These are phyloP conservation scores for Planococcus citri DNA, from an alignment of 1,140 invertebrate genomes.

Conservation along the genomic window DNA sequence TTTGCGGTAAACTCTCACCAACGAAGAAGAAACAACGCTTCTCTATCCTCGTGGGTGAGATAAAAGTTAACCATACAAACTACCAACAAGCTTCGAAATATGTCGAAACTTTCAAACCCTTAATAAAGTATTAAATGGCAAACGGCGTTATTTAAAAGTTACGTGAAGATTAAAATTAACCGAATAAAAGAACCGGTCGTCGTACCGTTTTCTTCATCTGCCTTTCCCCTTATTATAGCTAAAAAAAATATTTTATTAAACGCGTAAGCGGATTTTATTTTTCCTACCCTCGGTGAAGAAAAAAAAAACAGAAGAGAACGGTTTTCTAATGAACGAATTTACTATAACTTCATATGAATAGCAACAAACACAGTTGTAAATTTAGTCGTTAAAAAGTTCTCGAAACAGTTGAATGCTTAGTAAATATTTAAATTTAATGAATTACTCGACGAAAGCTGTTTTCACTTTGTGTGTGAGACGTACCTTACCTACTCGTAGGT, in stretches of 20 bases:
- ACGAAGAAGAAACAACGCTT: background rate
- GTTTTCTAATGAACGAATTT: too few relatives aligned
- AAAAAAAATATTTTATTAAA: too few relatives aligned
- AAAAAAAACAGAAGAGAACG: too few relatives aligned
- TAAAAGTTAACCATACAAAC: constrained; percentile 4
- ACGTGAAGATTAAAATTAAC: constrained; percentile 1
- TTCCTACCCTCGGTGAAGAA: too few relatives aligned
- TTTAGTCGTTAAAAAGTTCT: background rate
- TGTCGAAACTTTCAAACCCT: constrained; percentile 1
- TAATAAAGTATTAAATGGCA: constrained; percentile 4
- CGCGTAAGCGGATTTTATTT: too few relatives aligned
- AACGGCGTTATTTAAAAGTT: constrained; percentile 2
- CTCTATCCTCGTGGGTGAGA: background rate
- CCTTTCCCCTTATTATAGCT: too few relatives aligned
- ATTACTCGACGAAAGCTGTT: background rate
- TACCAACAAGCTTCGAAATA: background rate
- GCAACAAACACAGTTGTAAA: background rate
- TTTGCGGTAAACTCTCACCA: background rate
- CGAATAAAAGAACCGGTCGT: background rate
- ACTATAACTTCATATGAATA: too few relatives aligned
- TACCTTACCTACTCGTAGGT: too few relatives aligned
- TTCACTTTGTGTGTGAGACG: background rate
- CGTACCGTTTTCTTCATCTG: too few relatives aligned
- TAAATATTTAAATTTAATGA: background rate
- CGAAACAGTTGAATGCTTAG: background rate